Conservation (phyloP, 2,113 vertebrate species). For the Rhombomys opimus region DNA sequence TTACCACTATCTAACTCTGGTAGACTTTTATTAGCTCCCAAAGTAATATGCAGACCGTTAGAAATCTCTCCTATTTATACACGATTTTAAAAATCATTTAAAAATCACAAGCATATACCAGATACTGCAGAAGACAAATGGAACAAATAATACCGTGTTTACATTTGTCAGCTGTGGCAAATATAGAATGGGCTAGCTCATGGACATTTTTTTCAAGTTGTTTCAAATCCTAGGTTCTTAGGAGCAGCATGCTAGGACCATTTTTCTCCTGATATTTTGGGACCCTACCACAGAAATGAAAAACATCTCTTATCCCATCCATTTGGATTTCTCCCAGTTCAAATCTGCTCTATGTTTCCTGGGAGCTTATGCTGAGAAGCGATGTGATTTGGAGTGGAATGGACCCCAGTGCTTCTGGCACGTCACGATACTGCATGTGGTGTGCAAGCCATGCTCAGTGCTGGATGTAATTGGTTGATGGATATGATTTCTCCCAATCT, state of each 20-base stretch:
- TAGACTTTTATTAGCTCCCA: background rate
- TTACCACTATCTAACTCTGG: background rate
- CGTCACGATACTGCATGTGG: background rate
- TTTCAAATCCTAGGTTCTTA: constrained; percentile 26
- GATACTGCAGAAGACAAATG: background rate
- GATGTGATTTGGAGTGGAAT: background rate
- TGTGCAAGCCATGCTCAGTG: background rate
- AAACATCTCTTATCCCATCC: background rate
- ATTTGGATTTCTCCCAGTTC: constrained; percentile 49
- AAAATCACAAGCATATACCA: background rate
- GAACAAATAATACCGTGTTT: background rate
- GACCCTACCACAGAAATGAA: constrained; percentile 16
- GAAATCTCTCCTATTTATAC: background rate
- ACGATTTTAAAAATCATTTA: background rate
- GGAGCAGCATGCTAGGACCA: background rate
- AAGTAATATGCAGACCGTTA: background rate
- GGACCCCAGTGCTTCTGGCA: background rate
- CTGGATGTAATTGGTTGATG: background rate
- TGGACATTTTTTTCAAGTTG: background rate
- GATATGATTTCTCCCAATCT: constrained; percentile 29
- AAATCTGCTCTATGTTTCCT: background rate
- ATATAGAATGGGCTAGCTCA: background rate
- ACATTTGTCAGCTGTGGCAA: background rate
- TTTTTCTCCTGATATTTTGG: constrained; percentile 39
- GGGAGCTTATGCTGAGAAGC: background rate